Base-by-base conservation (phyloP, 2,888 invertebrate species). In the Polydesmus complanatus region DNA sequence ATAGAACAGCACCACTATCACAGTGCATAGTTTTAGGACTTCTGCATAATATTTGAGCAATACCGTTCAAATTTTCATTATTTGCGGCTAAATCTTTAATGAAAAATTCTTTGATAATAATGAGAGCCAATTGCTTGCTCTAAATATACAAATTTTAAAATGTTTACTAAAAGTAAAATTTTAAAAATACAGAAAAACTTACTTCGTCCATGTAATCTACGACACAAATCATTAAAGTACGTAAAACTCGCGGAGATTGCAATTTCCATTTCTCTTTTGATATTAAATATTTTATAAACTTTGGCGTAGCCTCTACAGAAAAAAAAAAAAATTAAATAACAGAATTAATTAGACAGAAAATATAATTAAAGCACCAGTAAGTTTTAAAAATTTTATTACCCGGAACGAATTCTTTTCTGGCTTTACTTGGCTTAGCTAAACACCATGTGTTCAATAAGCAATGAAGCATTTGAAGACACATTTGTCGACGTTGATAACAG, bases 401-500 rank as follows among this genome's bases (percentile, higher is more conserved):
- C 22, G 23, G 2, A 18, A 2, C 2, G 48, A 27, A 2, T 21
- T 56, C 48, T 56, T 56, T 1, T 23, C 56, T 56, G 11, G 51
- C 3, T 19, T 51, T 22, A 21, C n/a, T 51, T 8, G 5, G 3
- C 5, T 5, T 5, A 51, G 5, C 8, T 51, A 19, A 51, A 18
- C 56, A 56, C 49, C 65, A 64, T 11, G 61, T 61, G 11, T 65
- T 64, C 56, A 65, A 61, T 23, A 65, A 22, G 2, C 50, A 49
- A 47, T 54, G 52, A 1, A 64, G 53, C 1, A 64, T 25, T 19
- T 58, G 53, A 19, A 66, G 58, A 27, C 62, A 64, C 1, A 63
- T 27, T 21, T 63, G 64, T 1, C 65, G 62, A 27, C 87, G 78
- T 72, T 88, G 88, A 72, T 86, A 88, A 70, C 81, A 81, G 19